These are phyloP conservation scores for Genyomyrus donnyi DNA, from an alignment of 2,113 vertebrate genomes.

Conservation along the genomic window DNA sequence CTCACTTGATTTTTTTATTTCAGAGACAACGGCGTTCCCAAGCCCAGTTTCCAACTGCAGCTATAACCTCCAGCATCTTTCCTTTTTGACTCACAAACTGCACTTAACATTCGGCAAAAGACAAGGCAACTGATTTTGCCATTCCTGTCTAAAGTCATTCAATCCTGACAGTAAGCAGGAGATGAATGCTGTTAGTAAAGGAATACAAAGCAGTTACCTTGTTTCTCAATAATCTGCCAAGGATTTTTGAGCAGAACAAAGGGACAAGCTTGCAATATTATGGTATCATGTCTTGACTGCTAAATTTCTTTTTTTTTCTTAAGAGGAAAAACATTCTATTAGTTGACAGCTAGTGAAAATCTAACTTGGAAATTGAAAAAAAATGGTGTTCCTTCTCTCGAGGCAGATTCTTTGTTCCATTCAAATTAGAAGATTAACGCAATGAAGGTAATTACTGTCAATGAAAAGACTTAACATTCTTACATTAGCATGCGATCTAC, in stretches of 20 bases:
- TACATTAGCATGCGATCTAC: background rate
- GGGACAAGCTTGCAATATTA: slow-evolving; percentile 15
- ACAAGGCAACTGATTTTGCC: slow-evolving; percentile 12
- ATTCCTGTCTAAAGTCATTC: slow-evolving; percentile 13
- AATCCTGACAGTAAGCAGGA: slow-evolving; percentile 19
- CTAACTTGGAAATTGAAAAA: background rate
- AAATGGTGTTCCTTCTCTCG: background rate
- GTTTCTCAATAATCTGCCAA: slow-evolving; percentile 5
- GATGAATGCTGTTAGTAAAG: slow-evolving; percentile 9
- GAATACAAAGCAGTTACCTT: slow-evolving; percentile 7
- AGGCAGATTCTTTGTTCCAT: slow-evolving; percentile 1
- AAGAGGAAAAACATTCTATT: background rate
- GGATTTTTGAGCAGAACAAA: background rate
- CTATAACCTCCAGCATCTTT: background rate
- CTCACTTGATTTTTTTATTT: slow-evolving; percentile 14
- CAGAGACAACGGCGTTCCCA: background rate
- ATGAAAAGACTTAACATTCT: background rate
- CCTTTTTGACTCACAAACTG: background rate
- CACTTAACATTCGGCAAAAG: slow-evolving; percentile 3
- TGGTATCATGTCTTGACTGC: slow-evolving; percentile 4
- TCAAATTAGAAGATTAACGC: slow-evolving; percentile 4
- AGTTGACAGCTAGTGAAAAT: background rate
- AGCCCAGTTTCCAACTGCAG: background rate
- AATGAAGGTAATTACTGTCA: background rate
- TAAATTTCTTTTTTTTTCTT: slow-evolving; percentile 6